Evolutionary conservation across 2,797 vertebrate species (phyloP), one percentile per base, ranked within the genome.

Genomic region (Microctenopoma steveboyesi): DNA sequence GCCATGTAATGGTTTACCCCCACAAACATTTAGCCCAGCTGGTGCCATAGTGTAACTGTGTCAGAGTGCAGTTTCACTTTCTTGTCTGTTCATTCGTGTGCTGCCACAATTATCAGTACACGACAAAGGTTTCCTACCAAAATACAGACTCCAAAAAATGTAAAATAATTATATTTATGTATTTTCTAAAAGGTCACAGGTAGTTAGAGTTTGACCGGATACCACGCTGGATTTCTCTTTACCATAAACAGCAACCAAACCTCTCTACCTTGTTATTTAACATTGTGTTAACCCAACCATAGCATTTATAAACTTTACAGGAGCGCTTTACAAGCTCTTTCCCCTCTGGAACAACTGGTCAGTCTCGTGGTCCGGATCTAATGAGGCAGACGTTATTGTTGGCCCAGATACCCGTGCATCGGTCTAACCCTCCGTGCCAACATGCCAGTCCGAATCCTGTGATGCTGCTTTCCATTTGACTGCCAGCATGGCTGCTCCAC

Each of bases 371-470:
- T 87, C 48, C 64, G 52, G 54, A 75, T 79, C 83, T 89, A 90
- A 90, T 84, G 83, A 86, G 83, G 80, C 80, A 70, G 84, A 82
- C 74, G 25, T 86, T 88, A 78, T 85, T 88, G 74, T 91, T 91
- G 89, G 90, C 84, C 0, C 2, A 58, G 45, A 43, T 35, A 50
- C 74, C 42, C 4, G 53, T 33, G 46, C 30, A 12, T 67, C 14
- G 57, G 74, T 69, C 61, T 52, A 4, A 56, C n/a, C 10, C 35
- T 62, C 27, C 1, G 47, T 84, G 90, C 88, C 84, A 89, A 84
- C 65, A 81, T 86, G 87, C 81, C 82, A 84, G 52, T 85, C 81
- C 57, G 77, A 70, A 73, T 75, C 72, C 61, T 85, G 46, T 7
- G 45, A 69, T 66, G 58, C 74, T 65, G 79, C 82, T 82, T 71